phyloP scores from a whole-genome alignment of 1,140 invertebrate species.

The Elymnias hypermnestra region DNA sequence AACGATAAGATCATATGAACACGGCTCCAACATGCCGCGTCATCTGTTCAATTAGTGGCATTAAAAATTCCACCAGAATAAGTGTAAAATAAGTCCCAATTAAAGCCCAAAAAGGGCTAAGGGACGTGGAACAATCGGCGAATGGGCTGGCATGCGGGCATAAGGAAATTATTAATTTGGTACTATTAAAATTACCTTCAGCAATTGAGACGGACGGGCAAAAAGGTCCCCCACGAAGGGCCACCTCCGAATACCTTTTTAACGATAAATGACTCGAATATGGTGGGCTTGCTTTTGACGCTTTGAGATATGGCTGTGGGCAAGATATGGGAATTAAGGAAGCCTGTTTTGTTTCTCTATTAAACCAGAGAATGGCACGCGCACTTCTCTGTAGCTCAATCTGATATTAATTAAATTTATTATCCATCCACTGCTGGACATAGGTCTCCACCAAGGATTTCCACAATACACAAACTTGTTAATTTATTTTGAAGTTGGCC shows the following conservation, averaged over 20 bases:
- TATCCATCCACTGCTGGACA: too few species aligned
- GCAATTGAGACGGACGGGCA: constrained; percentile 40
- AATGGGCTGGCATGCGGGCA: constrained; percentile 34
- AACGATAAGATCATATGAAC: background rate
- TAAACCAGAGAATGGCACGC: too few species aligned
- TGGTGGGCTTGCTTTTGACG: constrained; percentile 22
- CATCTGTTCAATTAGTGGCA: constrained; percentile 17
- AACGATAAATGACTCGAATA: constrained; percentile 25
- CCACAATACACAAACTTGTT: too few species aligned
- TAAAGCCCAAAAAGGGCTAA: constrained; percentile 44
- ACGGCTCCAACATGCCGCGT: constrained; percentile 13
- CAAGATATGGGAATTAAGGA: background rate
- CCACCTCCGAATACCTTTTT: constrained; percentile 25
- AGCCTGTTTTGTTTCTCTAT: too few species aligned
- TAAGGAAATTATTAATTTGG: constrained; percentile 54
- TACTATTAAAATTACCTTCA: constrained; percentile 48
- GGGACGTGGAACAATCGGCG: constrained; percentile 34
- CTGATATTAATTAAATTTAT: too few species aligned
- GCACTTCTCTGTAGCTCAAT: too few species aligned
- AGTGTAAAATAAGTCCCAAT: constrained; percentile 38
- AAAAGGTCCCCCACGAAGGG: constrained; percentile 33
- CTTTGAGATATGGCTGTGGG: constrained; percentile 14
- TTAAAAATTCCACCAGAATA: constrained; percentile 33
- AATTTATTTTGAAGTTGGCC: too few species aligned
- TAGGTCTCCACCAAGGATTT: too few species aligned